These are phyloP conservation scores for Ciona savignyi DNA, from an alignment of 23 tunicate species.

Conservation along the genomic window DNA sequence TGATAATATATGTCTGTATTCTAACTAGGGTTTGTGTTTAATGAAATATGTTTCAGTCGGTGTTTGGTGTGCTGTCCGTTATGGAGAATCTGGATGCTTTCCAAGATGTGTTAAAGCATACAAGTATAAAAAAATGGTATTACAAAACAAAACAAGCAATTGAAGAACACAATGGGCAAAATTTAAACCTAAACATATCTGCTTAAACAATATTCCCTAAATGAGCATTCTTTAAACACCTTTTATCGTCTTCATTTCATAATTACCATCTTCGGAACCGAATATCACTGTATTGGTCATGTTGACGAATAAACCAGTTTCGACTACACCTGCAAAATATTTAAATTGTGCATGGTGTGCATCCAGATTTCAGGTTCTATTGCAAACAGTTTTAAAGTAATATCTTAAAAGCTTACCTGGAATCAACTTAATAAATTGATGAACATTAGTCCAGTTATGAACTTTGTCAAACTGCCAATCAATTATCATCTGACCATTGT, in stretches of 20 bases:
- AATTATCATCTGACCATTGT: slow-evolving; percentile 83
- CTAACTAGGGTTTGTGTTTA: too few species aligned
- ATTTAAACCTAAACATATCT: not conserved
- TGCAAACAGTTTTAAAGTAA: too few species aligned
- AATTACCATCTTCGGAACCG: slow-evolving; percentile 75
- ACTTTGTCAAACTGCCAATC: slow-evolving; percentile 86
- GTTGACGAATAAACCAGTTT: slow-evolving; percentile 84
- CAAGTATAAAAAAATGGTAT: slow-evolving; percentile 76
- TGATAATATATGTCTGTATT: too few species aligned
- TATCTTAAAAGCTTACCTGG: too few species aligned
- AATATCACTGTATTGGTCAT: slow-evolving; percentile 59
- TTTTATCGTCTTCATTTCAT: slow-evolving; percentile 18
- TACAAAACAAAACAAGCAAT: slow-evolving; percentile 50
- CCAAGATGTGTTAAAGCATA: slow-evolving; percentile 43
- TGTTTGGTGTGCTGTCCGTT: slow-evolving; percentile 79
- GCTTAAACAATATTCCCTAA: too few species aligned
- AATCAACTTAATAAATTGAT: slow-evolving; percentile 46
- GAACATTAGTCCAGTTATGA: slow-evolving; percentile 61
- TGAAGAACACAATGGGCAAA: slow-evolving; percentile 20
- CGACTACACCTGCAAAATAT: slow-evolving; percentile 70
- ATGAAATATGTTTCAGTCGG: slow-evolving; percentile 71
- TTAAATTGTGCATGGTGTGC: not conserved
- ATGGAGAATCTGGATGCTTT: slow-evolving; percentile 83
- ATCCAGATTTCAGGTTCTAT: too few species aligned
- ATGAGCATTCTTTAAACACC: too few species aligned